These are phyloP conservation scores for Bombus ignitus DNA, from an alignment of 1,140 invertebrate genomes.

Conservation along the genomic window DNA sequence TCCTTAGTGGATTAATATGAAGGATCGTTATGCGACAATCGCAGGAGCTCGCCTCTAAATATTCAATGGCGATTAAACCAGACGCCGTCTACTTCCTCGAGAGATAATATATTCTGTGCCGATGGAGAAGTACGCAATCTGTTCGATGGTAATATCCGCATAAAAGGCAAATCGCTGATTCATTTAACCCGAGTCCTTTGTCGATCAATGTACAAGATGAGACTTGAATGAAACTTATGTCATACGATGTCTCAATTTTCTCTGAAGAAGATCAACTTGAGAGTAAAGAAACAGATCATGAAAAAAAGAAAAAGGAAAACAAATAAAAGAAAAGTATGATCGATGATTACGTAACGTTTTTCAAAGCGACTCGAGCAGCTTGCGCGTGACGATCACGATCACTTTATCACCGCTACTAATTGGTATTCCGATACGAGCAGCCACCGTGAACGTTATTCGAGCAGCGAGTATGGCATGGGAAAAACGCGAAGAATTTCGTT, in stretches of 20 bases:
- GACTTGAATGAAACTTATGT: background rate
- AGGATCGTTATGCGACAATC: background rate
- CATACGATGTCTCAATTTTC: constrained; percentile 13
- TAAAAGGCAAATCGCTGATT: constrained; percentile 25
- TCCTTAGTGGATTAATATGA: too few species aligned
- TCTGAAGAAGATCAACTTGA: background rate
- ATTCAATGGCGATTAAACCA: background rate
- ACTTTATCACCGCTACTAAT: constrained; percentile 54
- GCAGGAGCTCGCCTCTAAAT: background rate
- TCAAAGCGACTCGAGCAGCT: constrained; percentile 32
- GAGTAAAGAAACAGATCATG: background rate
- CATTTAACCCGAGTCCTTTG: constrained; percentile 10
- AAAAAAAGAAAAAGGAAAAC: background rate
- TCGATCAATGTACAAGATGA: background rate
- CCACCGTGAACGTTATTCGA: constrained; percentile 51
- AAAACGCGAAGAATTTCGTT: constrained; percentile 60
- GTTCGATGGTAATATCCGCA: background rate
- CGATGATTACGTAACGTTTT: background rate
- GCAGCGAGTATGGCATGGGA: constrained; percentile 57
- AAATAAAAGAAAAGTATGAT: background rate
- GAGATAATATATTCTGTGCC: background rate
- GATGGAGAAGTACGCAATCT: background rate
- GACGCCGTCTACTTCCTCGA: background rate
- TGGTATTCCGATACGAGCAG: constrained; percentile 53
- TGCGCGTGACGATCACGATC: constrained; percentile 59